Conservation (phyloP, 2,113 vertebrate species). For the Vidua chalybeata region DNA sequence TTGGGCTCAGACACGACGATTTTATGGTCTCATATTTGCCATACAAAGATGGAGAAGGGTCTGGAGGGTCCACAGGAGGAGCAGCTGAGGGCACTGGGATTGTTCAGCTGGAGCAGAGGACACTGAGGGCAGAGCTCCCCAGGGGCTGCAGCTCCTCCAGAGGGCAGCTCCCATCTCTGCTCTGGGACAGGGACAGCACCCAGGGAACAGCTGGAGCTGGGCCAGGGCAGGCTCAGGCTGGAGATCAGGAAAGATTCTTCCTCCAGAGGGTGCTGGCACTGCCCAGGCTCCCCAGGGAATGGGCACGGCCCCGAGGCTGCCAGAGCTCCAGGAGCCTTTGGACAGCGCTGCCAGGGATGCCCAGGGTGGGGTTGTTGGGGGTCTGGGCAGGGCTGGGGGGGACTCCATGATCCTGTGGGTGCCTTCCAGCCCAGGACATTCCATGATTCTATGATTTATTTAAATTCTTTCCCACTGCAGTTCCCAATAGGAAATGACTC, state of each 20-base stretch:
- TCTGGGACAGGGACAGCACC: not conserved
- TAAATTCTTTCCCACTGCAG: not conserved
- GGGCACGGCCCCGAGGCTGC: not conserved
- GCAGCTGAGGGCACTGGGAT: not conserved
- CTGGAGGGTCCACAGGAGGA: not conserved
- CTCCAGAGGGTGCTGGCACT: not conserved
- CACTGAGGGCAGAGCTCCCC: rapidly evolving
- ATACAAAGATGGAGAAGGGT: not conserved
- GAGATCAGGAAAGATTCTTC: not conserved
- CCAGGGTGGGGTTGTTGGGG: not conserved
- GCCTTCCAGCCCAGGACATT: not conserved
- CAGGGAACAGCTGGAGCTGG: not conserved
- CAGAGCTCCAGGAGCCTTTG: not conserved
- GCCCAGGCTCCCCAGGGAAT: not conserved
- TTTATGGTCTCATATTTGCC: not conserved
- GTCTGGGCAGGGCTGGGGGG: not conserved
- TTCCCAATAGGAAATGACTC: not conserved
- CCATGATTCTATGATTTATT: not conserved
- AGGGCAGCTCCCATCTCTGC: not conserved
- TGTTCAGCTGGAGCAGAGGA: not conserved
- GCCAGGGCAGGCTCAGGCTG: not conserved
- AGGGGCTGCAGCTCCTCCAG: not conserved
- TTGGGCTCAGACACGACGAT: not conserved
- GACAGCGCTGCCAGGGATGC: not conserved
- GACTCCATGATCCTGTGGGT: not conserved